phyloP scores from a whole-genome alignment of 2,888 invertebrate genomes.

The Schizaphis graminum region DNA sequence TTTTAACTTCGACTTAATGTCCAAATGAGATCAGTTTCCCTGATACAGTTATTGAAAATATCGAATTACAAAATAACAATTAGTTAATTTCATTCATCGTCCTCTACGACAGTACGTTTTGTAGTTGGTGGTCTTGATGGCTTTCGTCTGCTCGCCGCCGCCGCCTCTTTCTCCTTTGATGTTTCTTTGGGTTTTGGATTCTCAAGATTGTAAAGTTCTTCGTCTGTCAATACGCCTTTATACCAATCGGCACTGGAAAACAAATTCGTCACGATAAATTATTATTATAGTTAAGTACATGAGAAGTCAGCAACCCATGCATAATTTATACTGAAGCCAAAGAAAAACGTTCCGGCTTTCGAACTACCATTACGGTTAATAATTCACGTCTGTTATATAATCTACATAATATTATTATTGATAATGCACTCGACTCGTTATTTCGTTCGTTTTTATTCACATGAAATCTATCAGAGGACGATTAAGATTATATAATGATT shows the following conservation, averaged over 20 bases:
- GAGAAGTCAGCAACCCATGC: not conserved
- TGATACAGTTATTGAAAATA: conserved; percentile 56
- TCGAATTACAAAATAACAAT: conserved; percentile 6
- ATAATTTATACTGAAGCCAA: conserved; percentile 8
- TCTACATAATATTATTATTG: conserved; percentile 19
- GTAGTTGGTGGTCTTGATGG: conserved; percentile 49
- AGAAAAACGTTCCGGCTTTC: conserved; percentile 12
- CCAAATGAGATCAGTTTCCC: conserved; percentile 59
- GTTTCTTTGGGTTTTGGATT: conserved; percentile 79
- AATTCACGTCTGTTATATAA: not conserved
- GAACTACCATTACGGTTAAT: not conserved
- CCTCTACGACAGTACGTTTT: not conserved
- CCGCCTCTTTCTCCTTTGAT: conserved; percentile 69
- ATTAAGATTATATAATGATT: conserved; percentile 20
- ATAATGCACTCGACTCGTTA: not conserved
- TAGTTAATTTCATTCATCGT: conserved; percentile 25
- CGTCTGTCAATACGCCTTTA: conserved; percentile 85
- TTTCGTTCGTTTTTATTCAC: not conserved
- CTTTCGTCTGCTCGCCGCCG: conserved; percentile 66
- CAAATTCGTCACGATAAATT: not conserved
- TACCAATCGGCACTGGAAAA: conserved; percentile 89
- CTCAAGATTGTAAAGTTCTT: conserved; percentile 83
- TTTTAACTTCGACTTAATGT: conserved; percentile 13
- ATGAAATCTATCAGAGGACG: not conserved
- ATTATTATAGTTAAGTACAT: not conserved